Base-by-base conservation (phyloP, 2,113 vertebrate species). In the Saccopteryx leptura region DNA sequence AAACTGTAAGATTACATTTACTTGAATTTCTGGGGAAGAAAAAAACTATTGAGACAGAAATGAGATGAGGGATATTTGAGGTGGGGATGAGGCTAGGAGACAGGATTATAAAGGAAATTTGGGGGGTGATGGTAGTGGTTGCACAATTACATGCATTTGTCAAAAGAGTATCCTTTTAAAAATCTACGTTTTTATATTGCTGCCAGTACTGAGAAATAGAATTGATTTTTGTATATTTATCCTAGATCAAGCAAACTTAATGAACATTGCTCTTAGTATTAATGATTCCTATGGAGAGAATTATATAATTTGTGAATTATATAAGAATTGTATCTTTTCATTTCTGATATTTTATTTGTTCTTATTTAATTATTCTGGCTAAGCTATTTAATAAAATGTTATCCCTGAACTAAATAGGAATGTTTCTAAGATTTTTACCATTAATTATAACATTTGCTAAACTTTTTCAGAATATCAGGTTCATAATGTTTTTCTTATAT, bases 341-440 rank as follows among this genome's bases (percentile, higher is more conserved):
- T 39, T 95, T n/a, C 21, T 88, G 39, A 19, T 60, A 92, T 65
- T 89, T 80, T 75, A 28, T 81, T 85, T 94, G 52, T 60, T 89
- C 60, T 72, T 94, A 81, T 72, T 33, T 63, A 78, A 94, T 60
- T 72, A 72, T 14, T 11, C 6, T 88, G 39, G 39, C 23, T 91
- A 91, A 81, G 13, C 7, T 13, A 28, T 8, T 54, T 54, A 75
- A 31, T 81, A 68, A 82, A 93, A 85, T 61, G 58, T 28, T 75
- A 66, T 39, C 54, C 21, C 33, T 83, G 31, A 72, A 54, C 68
- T 91, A 72, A 65, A 79, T 21, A 91, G 13, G 7, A 93, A 68
- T 74, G 21, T 46, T 94, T 93, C 76, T 88, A 83, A 82, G 69
- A 54, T 46, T 69, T 90, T 83, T 83, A 46, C 8, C 50, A 48